Base-by-base conservation (phyloP, 2,113 vertebrate genomes). In the Laticauda colubrina region DNA sequence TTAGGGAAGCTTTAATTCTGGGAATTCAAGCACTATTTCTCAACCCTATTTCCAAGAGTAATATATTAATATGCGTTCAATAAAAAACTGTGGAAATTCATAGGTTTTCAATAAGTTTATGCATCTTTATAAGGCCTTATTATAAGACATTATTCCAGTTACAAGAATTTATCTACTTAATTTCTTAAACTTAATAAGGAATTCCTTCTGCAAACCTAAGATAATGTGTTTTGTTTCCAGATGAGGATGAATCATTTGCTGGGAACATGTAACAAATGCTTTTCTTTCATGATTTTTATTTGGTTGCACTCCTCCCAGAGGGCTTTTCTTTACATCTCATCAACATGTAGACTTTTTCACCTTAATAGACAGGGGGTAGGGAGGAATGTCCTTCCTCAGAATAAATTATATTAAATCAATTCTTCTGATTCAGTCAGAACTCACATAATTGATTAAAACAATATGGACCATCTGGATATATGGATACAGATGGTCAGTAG, bases 21-120 rank as follows among this genome's bases (percentile, higher is more conserved):
- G 96, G 96, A 96, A 95, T 94, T 96, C 95, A 59, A 94, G 92
- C 96, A 55, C 57, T 15, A 43, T 96, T 96, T 96, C 96, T 96
- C 94, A 95, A 94, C 91, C 45, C 89, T 85, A 93, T 93, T 92
- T 92, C 88, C 95, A 95, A 88, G 91, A 94, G 90, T 92, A 43
- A 48, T 48, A 48, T 88, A 89, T 92, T 92, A 43, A 48, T 48
- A 48, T 89, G 91, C 91, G 94, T 93, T 95, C 21, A 89, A 85
- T 75, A 91, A 87, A 87, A 51, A 29, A 87, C n/a, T 7, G 90
- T 0, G 8, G 4, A 91, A 15, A 7, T n/a, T 8, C 8, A 12
- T 20, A 29, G 18, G n/a, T 9, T 53, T 10, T 48, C n/a, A 75
- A n/a, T n/a, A 54, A 24, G 29, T 11, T 69, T 39, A 56, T 20